Conservation (phyloP, 2,113 vertebrate genomes). For the Saccopteryx bilineata region DNA sequence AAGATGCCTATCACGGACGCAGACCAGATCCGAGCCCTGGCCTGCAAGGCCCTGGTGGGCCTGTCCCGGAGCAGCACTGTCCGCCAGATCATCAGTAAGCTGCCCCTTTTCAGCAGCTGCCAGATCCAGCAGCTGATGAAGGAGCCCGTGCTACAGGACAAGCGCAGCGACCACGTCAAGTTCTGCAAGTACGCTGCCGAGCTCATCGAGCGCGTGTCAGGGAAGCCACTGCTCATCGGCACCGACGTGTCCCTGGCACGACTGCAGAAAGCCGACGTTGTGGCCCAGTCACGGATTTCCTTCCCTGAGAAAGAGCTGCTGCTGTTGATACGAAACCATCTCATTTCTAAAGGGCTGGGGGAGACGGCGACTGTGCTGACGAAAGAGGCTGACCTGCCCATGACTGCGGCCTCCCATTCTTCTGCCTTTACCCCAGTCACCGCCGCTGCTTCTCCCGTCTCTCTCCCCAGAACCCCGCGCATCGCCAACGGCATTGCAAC, state of each 20-base stretch:
- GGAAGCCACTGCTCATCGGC: slow-evolving; percentile 96
- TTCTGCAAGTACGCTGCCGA: slow-evolving; percentile 98
- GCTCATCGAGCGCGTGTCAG: slow-evolving; percentile 97
- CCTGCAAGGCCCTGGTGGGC: slow-evolving; percentile 98
- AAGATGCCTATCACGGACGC: slow-evolving; percentile 99
- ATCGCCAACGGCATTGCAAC: slow-evolving; percentile 94
- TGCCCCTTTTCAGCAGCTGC: slow-evolving; percentile 98
- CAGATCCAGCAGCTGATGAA: slow-evolving; percentile 99
- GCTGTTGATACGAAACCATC: slow-evolving; percentile 97
- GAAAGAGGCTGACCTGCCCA: slow-evolving; percentile 97
- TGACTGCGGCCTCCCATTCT: slow-evolving; percentile 94
- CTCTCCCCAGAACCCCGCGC: slow-evolving; percentile 95
- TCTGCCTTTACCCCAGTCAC: slow-evolving; percentile 92
- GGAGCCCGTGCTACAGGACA: slow-evolving; percentile 98
- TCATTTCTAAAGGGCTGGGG: slow-evolving; percentile 96
- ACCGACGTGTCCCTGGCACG: slow-evolving; percentile 97
- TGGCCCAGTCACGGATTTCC: slow-evolving; percentile 97
- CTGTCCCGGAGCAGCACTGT: slow-evolving; percentile 95
- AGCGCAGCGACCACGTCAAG: slow-evolving; percentile 97
- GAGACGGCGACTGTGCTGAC: slow-evolving; percentile 95
- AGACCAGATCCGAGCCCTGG: slow-evolving; percentile 96
- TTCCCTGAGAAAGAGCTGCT: slow-evolving; percentile 99
- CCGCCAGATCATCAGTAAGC: slow-evolving; percentile 98
- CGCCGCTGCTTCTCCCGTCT: slow-evolving; percentile 90
- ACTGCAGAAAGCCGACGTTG: slow-evolving; percentile 97